Base-by-base conservation (phyloP, 2,797 vertebrate species). In the Paramormyrops hopkinsi region DNA sequence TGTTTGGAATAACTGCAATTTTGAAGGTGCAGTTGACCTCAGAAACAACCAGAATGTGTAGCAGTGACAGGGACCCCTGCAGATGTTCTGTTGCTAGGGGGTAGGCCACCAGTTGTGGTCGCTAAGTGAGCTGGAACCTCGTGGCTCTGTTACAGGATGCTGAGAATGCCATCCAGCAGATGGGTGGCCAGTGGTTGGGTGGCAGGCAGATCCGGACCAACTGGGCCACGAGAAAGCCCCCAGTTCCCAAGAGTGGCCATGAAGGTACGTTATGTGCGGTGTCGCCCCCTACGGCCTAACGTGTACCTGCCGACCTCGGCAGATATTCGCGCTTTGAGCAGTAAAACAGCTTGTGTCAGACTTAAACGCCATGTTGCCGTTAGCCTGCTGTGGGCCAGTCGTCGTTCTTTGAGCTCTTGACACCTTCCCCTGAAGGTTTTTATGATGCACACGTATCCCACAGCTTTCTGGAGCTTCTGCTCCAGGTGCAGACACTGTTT, bases 151-250 rank as follows among this genome's bases (percentile, higher is more conserved):
- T 22, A 9, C 94, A 99, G 98, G 98, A 99, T 82, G 98, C 98
- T 0, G 98, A 99, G 95, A 98, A 98, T 0, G 98, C 98, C 89
- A 99, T 99, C 94, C 97, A 99, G 93, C 98, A 99, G 96, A 99
- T 99, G 98, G 98, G 97, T 0, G 98, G 98, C 4, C 98, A 99
- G 94, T 99, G 98, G 98, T 96, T 99, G 88, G 98, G 98, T 59
- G 98, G 98, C 84, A 96, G 98, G 94, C 98, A 99, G 95, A 99
- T 99, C 95, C 95, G 98, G 94, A 99, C 98, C 85, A 99, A 99
- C 95, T 99, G 98, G 98, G 98, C 98, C 76, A 99, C 98, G 14
- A 96, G 98, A 95, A 99, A 99, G 94, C 98, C 98, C 91, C 98
- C 98, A 0, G 98, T 98, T 92, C 98, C 98, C 90, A 99, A 99